These are phyloP conservation scores for Drosophila repletoides DNA, from an alignment of 1,140 invertebrate species.

Conservation along the genomic window DNA sequence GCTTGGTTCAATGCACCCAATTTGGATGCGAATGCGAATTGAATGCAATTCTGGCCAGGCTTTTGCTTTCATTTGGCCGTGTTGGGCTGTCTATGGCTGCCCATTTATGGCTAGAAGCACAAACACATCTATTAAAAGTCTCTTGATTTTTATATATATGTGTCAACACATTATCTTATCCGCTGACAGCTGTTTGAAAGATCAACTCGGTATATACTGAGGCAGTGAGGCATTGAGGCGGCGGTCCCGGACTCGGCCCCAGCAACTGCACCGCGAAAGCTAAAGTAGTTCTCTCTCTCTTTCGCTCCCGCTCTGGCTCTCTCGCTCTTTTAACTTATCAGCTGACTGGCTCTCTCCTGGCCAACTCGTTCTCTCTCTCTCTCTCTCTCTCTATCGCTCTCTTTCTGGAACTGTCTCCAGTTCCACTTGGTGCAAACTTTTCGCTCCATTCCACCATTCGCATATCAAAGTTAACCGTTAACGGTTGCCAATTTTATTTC, in stretches of 20 bases:
- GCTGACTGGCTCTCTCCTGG: conserved; percentile 13
- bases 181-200: conserved; percentile 24
- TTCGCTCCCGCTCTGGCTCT: neutral
- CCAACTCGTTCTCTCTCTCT: conserved; percentile 26
- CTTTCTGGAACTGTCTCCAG: conserved; percentile 13
- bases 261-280: conserved; percentile 13
- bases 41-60: conserved; percentile 7
- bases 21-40: neutral
- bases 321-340: conserved; percentile 46
- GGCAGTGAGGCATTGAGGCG: too few species aligned
- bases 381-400: conserved; percentile 13
- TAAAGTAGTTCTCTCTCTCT: neutral
- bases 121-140: conserved; percentile 4
- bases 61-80: neutral
- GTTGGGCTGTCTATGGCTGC: too few species aligned
- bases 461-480: conserved; percentile 70
- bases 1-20: too few species aligned
- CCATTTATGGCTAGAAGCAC: conserved; percentile 14
- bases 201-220: too few species aligned
- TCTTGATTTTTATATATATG: conserved; percentile 6
- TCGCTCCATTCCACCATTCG: conserved; percentile 46
- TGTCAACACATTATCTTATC: conserved; percentile 18
- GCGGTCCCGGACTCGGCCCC: too few species aligned
- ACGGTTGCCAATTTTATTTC: conserved; percentile 57
- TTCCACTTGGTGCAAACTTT: conserved; percentile 27